Evolutionary conservation across 2,113 vertebrate genomes (phyloP).

Genomic region (Hemiprocne comata): DNA sequence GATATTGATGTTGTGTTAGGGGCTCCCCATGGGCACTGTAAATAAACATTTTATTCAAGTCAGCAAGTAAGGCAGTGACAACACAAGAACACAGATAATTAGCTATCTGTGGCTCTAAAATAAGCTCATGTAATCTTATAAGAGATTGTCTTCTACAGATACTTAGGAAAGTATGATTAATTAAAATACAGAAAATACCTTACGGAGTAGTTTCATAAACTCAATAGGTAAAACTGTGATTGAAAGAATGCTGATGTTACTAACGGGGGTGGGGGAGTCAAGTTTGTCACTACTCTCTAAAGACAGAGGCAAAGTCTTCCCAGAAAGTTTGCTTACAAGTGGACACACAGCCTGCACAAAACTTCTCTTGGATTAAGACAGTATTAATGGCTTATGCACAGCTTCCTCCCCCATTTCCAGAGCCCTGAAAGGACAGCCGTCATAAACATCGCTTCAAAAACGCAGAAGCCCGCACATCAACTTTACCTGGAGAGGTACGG

Average conservation of each 20-base stretch:
- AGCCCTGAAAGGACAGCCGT: background rate
- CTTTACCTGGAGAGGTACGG: fast-evolving
- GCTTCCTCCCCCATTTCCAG: background rate
- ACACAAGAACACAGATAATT: background rate
- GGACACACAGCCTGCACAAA: background rate
- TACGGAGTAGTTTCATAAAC: background rate
- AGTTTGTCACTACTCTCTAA: background rate
- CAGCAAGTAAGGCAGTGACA: background rate
- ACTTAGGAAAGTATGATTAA: background rate
- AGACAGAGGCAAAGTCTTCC: background rate
- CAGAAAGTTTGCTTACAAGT: background rate
- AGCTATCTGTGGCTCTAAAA: background rate
- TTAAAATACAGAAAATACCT: background rate
- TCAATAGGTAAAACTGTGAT: fast-evolving
- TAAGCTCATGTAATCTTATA: background rate
- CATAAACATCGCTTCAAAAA: background rate
- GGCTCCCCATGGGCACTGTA: slow-evolving; percentile 90
- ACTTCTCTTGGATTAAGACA: background rate
- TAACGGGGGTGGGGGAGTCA: fast-evolving
- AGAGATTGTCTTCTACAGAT: background rate
- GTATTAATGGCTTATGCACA: fast-evolving
- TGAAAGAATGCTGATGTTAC: background rate
- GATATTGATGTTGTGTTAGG: slow-evolving; percentile 69
- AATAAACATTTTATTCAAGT: slow-evolving; percentile 10
- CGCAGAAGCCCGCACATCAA: fast-evolving